phyloP scores from a whole-genome alignment of 64 coral and sea anemone genomes.

The Porites lutea region DNA sequence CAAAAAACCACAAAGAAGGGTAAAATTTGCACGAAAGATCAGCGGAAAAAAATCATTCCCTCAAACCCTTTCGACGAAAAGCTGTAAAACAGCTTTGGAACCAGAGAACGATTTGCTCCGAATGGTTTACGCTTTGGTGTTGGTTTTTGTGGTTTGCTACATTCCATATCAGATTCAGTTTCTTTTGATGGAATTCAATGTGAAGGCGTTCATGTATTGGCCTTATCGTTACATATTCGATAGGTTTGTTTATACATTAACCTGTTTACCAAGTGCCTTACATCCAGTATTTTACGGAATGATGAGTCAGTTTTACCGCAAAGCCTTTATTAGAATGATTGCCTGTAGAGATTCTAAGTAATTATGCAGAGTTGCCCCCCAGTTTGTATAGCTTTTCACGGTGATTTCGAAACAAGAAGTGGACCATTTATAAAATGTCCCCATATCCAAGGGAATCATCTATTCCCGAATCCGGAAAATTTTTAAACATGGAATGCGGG shows the following conservation, averaged over 20 bases:
- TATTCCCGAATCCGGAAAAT: no score
- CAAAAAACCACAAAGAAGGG: background rate
- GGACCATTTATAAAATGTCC: no score
- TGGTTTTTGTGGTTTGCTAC: conserved; percentile 72
- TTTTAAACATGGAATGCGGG: no score
- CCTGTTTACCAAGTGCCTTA: conserved; percentile 59
- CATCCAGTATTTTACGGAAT: conserved; percentile 73
- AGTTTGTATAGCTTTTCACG: background rate
- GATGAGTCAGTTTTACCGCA: conserved; percentile 73
- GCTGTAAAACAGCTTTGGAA: conserved; percentile 31
- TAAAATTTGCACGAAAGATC: background rate
- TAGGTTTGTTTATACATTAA: conserved; percentile 19
- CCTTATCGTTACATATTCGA: conserved; percentile 3
- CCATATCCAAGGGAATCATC: no score
- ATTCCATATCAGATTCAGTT: conserved; percentile 62
- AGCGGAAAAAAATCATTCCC: background rate
- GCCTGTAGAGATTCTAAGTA: conserved; percentile 17
- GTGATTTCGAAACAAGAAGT: background rate
- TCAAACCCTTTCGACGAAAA: background rate
- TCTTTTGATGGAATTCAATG: conserved; percentile 32
- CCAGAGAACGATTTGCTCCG: conserved; percentile 45
- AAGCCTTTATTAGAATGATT: conserved; percentile 47
- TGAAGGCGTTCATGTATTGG: conserved; percentile 9
- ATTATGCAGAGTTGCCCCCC: background rate
- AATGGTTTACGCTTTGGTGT: conserved; percentile 67